Evolutionary conservation across 2,113 vertebrate genomes (phyloP).

Genomic region (Bubalus kerabau): DNA sequence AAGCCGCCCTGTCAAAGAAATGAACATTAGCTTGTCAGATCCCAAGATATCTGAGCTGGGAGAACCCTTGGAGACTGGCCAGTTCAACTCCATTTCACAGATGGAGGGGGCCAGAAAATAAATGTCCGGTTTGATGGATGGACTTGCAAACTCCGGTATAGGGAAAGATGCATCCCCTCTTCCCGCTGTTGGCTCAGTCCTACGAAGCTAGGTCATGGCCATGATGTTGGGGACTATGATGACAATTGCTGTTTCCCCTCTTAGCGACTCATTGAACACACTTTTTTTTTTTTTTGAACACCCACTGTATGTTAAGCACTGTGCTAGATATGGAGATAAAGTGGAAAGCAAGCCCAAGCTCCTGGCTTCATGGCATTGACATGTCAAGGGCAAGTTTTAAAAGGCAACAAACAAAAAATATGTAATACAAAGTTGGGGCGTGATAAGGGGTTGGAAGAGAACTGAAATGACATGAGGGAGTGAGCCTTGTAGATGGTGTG

Average conservation of each 20-base stretch:
- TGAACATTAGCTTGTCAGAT: background rate
- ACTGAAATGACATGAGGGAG: background rate
- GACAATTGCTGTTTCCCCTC: background rate
- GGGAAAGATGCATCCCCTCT: background rate
- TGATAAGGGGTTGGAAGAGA: background rate
- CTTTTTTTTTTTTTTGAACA: background rate
- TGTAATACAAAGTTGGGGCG: background rate
- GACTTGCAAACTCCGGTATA: background rate
- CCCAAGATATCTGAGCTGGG: background rate
- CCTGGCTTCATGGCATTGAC: background rate
- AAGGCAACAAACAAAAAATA: background rate
- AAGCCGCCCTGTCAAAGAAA: background rate
- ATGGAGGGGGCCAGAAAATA: background rate
- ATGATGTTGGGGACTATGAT: rapidly evolving
- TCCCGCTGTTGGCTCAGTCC: background rate
- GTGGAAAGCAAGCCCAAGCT: background rate
- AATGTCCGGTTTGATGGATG: background rate
- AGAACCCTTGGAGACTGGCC: background rate
- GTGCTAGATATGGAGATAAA: background rate
- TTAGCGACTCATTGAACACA: background rate
- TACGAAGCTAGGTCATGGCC: background rate
- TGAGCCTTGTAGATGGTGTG: background rate
- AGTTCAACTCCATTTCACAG: background rate
- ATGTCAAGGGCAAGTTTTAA: background rate
- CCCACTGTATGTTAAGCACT: background rate